These are phyloP conservation scores for Drosophila ercepeae DNA, from an alignment of 1,140 invertebrate species.

Conservation along the genomic window DNA sequence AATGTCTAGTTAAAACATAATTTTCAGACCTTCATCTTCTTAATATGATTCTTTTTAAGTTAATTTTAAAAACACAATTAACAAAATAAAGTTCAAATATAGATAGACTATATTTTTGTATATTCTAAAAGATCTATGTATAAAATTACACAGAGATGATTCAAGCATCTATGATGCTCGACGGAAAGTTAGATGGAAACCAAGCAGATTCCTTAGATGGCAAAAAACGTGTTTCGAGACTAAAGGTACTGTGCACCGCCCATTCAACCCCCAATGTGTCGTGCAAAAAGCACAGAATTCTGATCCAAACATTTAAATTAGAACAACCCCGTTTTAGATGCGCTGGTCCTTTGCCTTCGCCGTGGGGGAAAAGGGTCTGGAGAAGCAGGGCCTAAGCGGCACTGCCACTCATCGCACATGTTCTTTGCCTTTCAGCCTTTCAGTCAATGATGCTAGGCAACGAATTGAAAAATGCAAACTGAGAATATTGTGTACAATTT, in stretches of 20 bases:
- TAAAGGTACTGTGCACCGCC: neutral
- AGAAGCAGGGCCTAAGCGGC: neutral
- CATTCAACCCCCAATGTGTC: neutral
- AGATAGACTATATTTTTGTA: too few relatives aligned
- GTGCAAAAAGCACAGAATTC: neutral
- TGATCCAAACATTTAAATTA: neutral
- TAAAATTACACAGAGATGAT: too few relatives aligned
- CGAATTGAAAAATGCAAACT: constrained; percentile 74
- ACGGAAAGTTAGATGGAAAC: neutral
- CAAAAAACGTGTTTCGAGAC: neutral
- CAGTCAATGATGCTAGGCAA: constrained; percentile 59
- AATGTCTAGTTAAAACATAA: too few relatives aligned
- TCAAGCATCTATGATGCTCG: neutral
- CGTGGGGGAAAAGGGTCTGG: neutral
- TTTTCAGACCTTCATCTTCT: too few relatives aligned
- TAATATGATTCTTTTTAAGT: too few relatives aligned
- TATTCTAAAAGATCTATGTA: too few relatives aligned
- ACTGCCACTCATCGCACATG: neutral
- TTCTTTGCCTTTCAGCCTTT: constrained; percentile 17
- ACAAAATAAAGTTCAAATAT: too few relatives aligned
- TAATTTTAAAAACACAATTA: too few relatives aligned
- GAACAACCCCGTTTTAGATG: neutral
- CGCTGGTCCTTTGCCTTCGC: neutral
- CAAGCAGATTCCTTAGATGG: neutral
- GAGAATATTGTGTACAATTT: constrained; percentile 79